Base-by-base conservation (phyloP, 2,888 invertebrate species). In the Habrosyne pyritoides region DNA sequence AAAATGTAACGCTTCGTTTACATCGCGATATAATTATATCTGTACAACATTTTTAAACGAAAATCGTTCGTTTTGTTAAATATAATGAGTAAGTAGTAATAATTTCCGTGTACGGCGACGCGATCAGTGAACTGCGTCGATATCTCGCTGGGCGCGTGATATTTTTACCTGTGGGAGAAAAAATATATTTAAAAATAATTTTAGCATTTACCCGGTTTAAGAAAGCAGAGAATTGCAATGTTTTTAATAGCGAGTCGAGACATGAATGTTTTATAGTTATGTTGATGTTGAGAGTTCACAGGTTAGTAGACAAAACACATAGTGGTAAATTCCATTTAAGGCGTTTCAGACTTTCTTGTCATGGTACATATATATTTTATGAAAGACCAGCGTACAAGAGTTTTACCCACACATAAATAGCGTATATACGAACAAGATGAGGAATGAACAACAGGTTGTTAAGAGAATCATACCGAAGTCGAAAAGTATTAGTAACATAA, bases 101-200 rank as follows among this genome's bases (percentile, higher is more conserved):
- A 18, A 42, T 42, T 18, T 42, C 46, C 58, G 59, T 60, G 61
- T 61, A 64, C 53, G 57, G 59, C 52, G 47, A 60, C 54, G 63
- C 58, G 57, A 59, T 87, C 86, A 94, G 83, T 94, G 94, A 69
- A 94, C 94, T 65, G 94, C 94, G 86, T 98, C 98, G 83, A 98
- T 98, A 85, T 98, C 98, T 68, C 98, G 95, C 90, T 99, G 98
- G 55, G 98, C 98, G 73, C 98, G 95, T 42, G 99, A 99, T 86
- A 97, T 98, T 93, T 99, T 99, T 57, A 98, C 96, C 91, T 92
- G 84, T 10, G n/a, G 83, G 81, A 62, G 14, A 3, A 48, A 52
- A 53, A 50, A 21, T 48, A 18, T 18, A 47, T 10, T 30, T 18
- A 14, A 42, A 18, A 42, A n/a, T 14, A 0, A 8, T 5, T 18